Evolutionary conservation across 2,888 invertebrate genomes (phyloP).

Genomic region (Microplitis deprimator): DNA sequence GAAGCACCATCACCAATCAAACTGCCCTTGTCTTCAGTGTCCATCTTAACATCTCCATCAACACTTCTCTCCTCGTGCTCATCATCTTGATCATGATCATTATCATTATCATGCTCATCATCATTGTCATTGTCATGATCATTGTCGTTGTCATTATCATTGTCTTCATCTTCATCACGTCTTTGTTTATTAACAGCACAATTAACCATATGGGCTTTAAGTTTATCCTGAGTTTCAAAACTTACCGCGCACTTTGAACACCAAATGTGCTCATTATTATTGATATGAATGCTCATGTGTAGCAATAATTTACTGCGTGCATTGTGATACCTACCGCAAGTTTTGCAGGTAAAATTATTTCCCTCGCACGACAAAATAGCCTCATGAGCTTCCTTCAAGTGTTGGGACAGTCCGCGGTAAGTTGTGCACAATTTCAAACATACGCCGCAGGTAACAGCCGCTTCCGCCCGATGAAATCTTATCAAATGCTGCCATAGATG

Average conservation of each 20-base stretch:
- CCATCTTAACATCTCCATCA: constrained; percentile 54
- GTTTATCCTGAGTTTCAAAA: constrained; percentile 60
- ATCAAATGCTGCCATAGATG: constrained; percentile 77
- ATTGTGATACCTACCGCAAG: constrained; percentile 75
- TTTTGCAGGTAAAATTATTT: constrained; percentile 75
- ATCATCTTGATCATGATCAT: constrained; percentile 44
- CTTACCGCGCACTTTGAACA: constrained; percentile 64
- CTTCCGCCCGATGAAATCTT: constrained; percentile 74
- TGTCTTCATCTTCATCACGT: constrained; percentile 50
- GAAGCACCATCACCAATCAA: constrained; percentile 56
- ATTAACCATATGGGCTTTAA: constrained; percentile 58
- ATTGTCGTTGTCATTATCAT: constrained; percentile 52
- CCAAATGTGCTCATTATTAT: constrained; percentile 65
- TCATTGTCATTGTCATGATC: constrained; percentile 52
- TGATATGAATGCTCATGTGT: constrained; percentile 75
- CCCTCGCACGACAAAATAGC: constrained; percentile 73
- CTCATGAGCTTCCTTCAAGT: constrained; percentile 72
- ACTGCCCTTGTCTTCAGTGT: constrained; percentile 58
- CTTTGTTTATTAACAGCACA: constrained; percentile 51
- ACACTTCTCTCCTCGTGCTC: constrained; percentile 53
- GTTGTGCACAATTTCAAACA: constrained; percentile 74
- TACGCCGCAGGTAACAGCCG: constrained; percentile 76
- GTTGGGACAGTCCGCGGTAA: constrained; percentile 73
- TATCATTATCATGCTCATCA: constrained; percentile 43
- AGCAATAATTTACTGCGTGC: constrained; percentile 74